Evolutionary conservation across 2,797 vertebrate species (phyloP), one percentile per base, ranked within the genome.

Genomic region (Sebastes steindachneri): DNA sequence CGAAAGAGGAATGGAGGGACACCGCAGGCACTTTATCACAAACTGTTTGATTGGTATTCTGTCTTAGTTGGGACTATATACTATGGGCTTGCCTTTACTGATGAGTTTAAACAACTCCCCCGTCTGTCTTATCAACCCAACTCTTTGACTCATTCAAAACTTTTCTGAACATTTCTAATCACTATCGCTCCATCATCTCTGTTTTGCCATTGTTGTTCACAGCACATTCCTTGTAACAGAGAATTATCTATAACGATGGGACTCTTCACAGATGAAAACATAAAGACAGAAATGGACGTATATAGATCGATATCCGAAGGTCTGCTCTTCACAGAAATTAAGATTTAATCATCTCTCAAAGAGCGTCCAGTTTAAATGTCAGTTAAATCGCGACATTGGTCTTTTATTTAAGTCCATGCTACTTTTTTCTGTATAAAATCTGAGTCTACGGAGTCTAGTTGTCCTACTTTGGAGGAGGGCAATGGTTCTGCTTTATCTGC

Each of bases 21-120:
- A 80, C 83, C 51, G 8, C 70, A 63, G 85, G 84, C 82, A 69
- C 76, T 93, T 92, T 68, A 86, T 90, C 84, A 87, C 74, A 77
- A 68, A 57, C 69, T 81, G 54, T 84, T 86, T 86, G 76, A 86
- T 84, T 86, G 67, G 72, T 80, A 68, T 82, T 86, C 62, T 83
- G 45, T 81, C 88, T 86, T 29, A 70, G 75, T 41, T 23, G 71
- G 17, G 60, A 82, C 35, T 28, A 77, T 69, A 73, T 73, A 76
- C 53, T 41, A n/a, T 55, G 35, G 57, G 33, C 60, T 80, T 76
- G 76, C 73, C 73, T 77, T 72, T 35, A 35, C 45, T 57, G 35
- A 80, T 84, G 68, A 31, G 82, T 66, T 63, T 33, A 68, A 86
- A 84, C 55, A 70, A 25, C 60, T 67, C 35, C 41, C 2, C 9